Base-by-base conservation (phyloP, 2,888 invertebrate species). In the Drosophila mettleri region DNA sequence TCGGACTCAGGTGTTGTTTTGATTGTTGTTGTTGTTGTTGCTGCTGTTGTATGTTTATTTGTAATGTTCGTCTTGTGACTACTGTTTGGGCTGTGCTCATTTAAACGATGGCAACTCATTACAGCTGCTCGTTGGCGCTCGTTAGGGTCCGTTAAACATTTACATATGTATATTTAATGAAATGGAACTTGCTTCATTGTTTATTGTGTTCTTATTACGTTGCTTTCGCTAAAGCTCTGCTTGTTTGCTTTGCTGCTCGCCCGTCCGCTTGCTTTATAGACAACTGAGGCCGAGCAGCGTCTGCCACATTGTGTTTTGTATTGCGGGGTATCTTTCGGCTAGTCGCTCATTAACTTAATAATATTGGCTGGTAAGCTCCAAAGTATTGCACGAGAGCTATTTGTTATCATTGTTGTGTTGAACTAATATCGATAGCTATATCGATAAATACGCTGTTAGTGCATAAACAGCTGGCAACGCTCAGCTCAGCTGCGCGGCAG, bases 211-310 rank as follows among this genome's bases (percentile, higher is more conserved):
- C 24, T 45, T 49, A 39, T 41, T 34, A 29, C 51, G 41, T 29
- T 38, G 31, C 46, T 59, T 18, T 22, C 29, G 16, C 18, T 67
- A 18, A 29, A 48, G 18, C 12, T 48, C 9, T n/a, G 54, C 9
- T 20, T 45, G 39, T 34, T 55, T 29, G 22, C n/a, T 43, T 51
- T 74, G 55, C 57, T 69, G 75, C 57, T 72, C 74, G 69, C 45
- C 53, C 58, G 54, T 52, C 57, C 57, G 61, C 62, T 43, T 55
- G 61, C 54, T 61, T 59, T 55, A 59, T 34, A 52, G 46, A 71
- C 67, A 59, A 71, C 74, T 72, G 58, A 45, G 69, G 57, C 70
- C 69, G 59, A 49, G 36, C 60, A 68, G 60, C 48, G 69, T 68
- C 55, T 57, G 51, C 38, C 55, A 57, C 71, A 72, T 74, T 72